Evolutionary conservation across 2,888 invertebrate genomes (phyloP).

Genomic region (Brachyopa scutellaris): DNA sequence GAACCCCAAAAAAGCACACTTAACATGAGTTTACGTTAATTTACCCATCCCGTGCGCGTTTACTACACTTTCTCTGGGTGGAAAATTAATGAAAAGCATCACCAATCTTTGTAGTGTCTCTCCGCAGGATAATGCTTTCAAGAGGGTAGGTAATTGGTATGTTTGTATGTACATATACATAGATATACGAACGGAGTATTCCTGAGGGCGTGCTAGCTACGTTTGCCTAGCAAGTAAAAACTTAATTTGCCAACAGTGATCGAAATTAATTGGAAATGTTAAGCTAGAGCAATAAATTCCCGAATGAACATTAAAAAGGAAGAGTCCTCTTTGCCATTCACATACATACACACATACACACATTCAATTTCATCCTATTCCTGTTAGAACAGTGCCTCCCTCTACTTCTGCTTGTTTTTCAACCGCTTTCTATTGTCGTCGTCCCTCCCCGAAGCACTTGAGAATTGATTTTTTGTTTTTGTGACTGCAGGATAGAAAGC

Average conservation of each 20-base stretch:
- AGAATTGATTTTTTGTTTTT: slow-evolving; percentile 54
- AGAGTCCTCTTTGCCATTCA: slow-evolving; percentile 64
- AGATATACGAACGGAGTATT: not conserved
- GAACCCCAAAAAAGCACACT: slow-evolving; percentile 65
- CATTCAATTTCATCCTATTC: slow-evolving; percentile 11
- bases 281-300: slow-evolving; percentile 69
- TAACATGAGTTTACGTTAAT: slow-evolving; percentile 67
- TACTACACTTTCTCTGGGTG: not conserved
- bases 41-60: slow-evolving; percentile 25
- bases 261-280: slow-evolving; percentile 73
- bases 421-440: not conserved
- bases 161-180: not conserved
- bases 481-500: slow-evolving; percentile 12
- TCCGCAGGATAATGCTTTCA: slow-evolving; percentile 36
- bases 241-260: slow-evolving; percentile 73
- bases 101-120: slow-evolving; percentile 58
- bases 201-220: slow-evolving; percentile 4
- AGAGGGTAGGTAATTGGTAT: not conserved
- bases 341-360: not conserved
- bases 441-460: slow-evolving; percentile 16
- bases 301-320: slow-evolving; percentile 70
- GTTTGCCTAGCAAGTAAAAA: slow-evolving; percentile 62
- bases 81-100: slow-evolving; percentile 66
- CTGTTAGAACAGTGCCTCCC: not conserved
- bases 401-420: not conserved